phyloP scores from a whole-genome alignment of 2,113 vertebrate species.

The Phylloscopus trochilus region DNA sequence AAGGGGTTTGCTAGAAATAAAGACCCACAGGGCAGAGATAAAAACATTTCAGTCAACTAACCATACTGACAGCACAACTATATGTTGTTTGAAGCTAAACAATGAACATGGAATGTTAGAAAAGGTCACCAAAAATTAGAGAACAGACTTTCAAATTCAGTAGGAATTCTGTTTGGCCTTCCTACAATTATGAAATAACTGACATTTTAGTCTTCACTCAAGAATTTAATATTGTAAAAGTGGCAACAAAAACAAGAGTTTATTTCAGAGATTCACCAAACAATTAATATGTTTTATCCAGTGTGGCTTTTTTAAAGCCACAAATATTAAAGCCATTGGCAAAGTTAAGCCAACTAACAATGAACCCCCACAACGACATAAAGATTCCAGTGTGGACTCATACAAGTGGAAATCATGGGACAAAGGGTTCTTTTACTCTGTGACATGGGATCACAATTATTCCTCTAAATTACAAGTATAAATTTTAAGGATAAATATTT shows the following conservation, averaged over 20 bases:
- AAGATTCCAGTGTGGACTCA: not conserved
- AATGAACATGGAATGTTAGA: not conserved
- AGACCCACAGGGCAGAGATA: not conserved
- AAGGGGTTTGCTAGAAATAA: not conserved
- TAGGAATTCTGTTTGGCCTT: not conserved
- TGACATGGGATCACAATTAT: not conserved
- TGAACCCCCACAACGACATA: not conserved
- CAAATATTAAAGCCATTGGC: not conserved
- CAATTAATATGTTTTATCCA: not conserved
- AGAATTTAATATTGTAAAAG: not conserved
- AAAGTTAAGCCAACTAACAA: not conserved
- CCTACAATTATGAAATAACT: not conserved
- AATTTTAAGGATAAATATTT: not conserved
- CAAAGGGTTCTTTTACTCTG: not conserved
- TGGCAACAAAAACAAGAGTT: not conserved
- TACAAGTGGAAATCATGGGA: not conserved
- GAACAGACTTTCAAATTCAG: not conserved
- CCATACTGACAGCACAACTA: accelerated
- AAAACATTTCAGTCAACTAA: not conserved
- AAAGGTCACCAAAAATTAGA: not conserved
- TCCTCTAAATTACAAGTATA: not conserved
- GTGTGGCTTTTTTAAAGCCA: not conserved
- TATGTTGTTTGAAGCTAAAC: not conserved
- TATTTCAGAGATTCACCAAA: not conserved
- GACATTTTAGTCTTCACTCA: not conserved